phyloP scores from a whole-genome alignment of 2,797 vertebrate species.

The Muraenolepis orangiensis region DNA sequence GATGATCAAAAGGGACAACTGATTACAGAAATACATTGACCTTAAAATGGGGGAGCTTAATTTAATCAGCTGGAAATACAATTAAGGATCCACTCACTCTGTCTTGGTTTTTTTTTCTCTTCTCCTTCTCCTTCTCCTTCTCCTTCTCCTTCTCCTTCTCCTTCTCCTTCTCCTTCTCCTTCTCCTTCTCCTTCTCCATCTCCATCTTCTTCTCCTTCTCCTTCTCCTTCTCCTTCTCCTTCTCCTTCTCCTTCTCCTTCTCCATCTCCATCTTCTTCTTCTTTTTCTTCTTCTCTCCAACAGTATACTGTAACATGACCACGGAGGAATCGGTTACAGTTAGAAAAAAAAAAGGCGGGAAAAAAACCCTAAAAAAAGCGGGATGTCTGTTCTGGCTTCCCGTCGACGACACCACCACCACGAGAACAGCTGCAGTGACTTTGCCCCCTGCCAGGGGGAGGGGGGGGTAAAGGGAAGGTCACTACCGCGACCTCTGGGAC shows the following conservation, averaged over 20 bases:
- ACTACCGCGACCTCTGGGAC: slow-evolving; percentile 65
- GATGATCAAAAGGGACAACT: slow-evolving; percentile 71
- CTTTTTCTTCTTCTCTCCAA: slow-evolving; percentile 22
- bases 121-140: slow-evolving; percentile 26
- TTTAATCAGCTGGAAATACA: slow-evolving; percentile 52
- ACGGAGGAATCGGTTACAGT: not conserved
- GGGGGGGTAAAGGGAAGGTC: slow-evolving; percentile 27
- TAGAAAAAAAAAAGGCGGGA: no score
- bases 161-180: slow-evolving; percentile 25
- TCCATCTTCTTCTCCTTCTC: slow-evolving; percentile 56
- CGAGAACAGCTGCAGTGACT: slow-evolving; percentile 40
- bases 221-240: slow-evolving; percentile 56
- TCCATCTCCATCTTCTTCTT: slow-evolving; percentile 41
- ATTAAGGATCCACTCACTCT: slow-evolving; percentile 66
- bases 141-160: slow-evolving; percentile 41
- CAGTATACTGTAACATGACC: not conserved
- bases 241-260: slow-evolving; percentile 35
- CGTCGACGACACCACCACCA: slow-evolving; percentile 30
- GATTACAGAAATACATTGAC: slow-evolving; percentile 74
- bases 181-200: slow-evolving; percentile 51
- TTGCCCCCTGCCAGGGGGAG: slow-evolving; percentile 43
- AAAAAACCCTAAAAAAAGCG: no score
- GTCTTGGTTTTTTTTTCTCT: slow-evolving; percentile 44
- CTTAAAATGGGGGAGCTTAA: slow-evolving; percentile 66
- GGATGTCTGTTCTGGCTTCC: slow-evolving; percentile 37